Base-by-base conservation (phyloP, 2,888 invertebrate species). In the Troglohyphantes excavatus region DNA sequence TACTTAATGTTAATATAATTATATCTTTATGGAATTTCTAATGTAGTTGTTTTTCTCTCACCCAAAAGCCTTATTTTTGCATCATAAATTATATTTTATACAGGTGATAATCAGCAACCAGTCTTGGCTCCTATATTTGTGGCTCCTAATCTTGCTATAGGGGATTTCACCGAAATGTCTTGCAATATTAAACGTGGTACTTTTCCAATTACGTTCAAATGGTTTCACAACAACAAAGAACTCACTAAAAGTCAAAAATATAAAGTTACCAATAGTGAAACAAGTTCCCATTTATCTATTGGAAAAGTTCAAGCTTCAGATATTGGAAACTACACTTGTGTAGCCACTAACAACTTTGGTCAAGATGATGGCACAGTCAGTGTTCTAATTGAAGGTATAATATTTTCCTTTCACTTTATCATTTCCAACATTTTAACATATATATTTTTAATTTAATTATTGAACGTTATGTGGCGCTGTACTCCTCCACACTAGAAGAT, bases 301-400 rank as follows among this genome's bases (percentile, higher is more conserved):
- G 78, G 33, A 9, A 59, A 70, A 29, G 53, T 90, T 6, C 33
- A 90, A 53, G 63, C 85, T 2, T 68, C 61, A 17, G 53, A 88
- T 78, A 84, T 90, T 27, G 88, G 88, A 21, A 90, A 90, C 65
- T 90, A 70, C 23, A 83, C 90, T 13, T 88, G 83, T 23, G 65
- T 46, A 0, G 83, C 33, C 2, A 76, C 23, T n/a, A 88, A 84
- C 43, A 33, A 21, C 17, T 83, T 27, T 23, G 87, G 83, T 21
- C n/a, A 53, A 9, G 88, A 90, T 19, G 76, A 68, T 7, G 29
- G 29, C 7, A 88, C 82, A 6, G 78, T 29, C 19, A 11, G 7
- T n/a, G n/a, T 90, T 1, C 21, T 83, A 9, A 78, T 88, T 27
- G 83, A 90, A 83, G 87, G 90, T 88, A 73, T 61, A 27, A 59